A percentile compares a stretch with the other conserved stretches of the same genome.
phyloP scores from a whole-genome alignment of 2,797 vertebrate genomes.

The Leptoclinus maculatus region DNA sequence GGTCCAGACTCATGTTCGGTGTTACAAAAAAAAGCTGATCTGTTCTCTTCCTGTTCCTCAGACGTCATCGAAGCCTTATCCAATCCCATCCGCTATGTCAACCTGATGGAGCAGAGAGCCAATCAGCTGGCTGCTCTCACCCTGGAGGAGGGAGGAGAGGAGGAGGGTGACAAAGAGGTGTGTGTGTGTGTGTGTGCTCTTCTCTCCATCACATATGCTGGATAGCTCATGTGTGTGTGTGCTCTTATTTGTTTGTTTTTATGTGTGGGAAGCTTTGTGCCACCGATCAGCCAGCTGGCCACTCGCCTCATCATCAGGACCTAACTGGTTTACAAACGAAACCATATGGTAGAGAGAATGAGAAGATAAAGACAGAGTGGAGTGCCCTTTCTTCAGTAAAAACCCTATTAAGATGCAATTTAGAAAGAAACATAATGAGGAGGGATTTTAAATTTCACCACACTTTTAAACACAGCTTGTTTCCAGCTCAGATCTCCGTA shows the following conservation, averaged over 20 bases:
- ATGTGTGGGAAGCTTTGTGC: conserved; percentile 6
- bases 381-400: background rate
- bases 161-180: conserved; percentile 92
- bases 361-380: conserved; percentile 1
- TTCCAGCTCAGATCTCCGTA: conserved; percentile 16
- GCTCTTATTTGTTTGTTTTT: conserved; percentile 9
- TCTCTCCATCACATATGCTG: background rate
- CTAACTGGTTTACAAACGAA: conserved; percentile 16
- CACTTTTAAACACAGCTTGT: conserved; percentile 4
- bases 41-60: conserved; percentile 59
- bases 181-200: conserved; percentile 29
- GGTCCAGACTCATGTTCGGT: background rate
- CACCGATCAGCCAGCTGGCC: conserved; percentile 21
- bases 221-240: background rate
- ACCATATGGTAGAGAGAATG: conserved; percentile 1
- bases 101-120: conserved; percentile 98
- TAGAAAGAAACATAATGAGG: background rate
- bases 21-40: background rate
- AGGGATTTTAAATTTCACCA: background rate
- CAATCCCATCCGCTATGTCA: conserved; percentile 97
- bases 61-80: conserved; percentile 98
- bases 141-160: conserved; percentile 92
- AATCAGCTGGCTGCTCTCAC: conserved; percentile 96
- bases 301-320: background rate
- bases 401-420: conserved; percentile 11